These are phyloP conservation scores for Nothobranchius kuhntae DNA, from an alignment of 2,113 vertebrate genomes.

Conservation along the genomic window DNA sequence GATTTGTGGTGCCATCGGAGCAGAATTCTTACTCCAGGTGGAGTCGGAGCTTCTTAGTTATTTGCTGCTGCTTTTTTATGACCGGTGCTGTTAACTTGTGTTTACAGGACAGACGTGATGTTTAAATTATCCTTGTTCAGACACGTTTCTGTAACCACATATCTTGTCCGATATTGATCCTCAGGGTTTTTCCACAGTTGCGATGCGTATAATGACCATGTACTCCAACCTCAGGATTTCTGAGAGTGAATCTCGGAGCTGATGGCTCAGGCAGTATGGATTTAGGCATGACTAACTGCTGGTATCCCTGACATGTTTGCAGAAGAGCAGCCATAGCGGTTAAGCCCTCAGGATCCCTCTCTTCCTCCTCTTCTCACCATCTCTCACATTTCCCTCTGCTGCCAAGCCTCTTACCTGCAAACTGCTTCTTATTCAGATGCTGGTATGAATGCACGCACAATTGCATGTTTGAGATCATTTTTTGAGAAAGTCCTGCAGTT, in stretches of 20 bases:
- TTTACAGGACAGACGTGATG: slow-evolving; percentile 3
- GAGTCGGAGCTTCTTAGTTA: slow-evolving; percentile 4
- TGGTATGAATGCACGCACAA: too few species aligned
- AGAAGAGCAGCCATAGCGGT: slow-evolving; percentile 36
- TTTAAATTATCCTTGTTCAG: not conserved
- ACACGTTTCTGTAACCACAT: not conserved
- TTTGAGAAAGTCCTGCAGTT: not conserved
- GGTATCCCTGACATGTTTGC: slow-evolving; percentile 46
- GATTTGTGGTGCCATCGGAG: slow-evolving; percentile 22
- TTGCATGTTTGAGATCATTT: too few species aligned
- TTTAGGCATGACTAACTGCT: slow-evolving; percentile 56
- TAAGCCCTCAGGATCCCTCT: slow-evolving; percentile 40
- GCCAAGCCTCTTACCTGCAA: slow-evolving; percentile 28
- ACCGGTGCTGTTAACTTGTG: not conserved
- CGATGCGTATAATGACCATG: not conserved
- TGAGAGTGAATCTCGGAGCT: slow-evolving; percentile 12
- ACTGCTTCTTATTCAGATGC: slow-evolving; percentile 17
- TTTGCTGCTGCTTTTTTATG: slow-evolving; percentile 11
- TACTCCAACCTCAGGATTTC: slow-evolving; percentile 20
- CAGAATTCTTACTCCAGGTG: slow-evolving; percentile 27
- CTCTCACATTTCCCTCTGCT: slow-evolving; percentile 11
- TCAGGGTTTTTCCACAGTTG: slow-evolving; percentile 1
- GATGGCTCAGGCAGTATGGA: slow-evolving; percentile 40
- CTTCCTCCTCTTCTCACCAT: slow-evolving; percentile 32
- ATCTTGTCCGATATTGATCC: not conserved